Evolutionary conservation across 2,888 invertebrate genomes (phyloP).

Genomic region (Adelphocoris suturalis): DNA sequence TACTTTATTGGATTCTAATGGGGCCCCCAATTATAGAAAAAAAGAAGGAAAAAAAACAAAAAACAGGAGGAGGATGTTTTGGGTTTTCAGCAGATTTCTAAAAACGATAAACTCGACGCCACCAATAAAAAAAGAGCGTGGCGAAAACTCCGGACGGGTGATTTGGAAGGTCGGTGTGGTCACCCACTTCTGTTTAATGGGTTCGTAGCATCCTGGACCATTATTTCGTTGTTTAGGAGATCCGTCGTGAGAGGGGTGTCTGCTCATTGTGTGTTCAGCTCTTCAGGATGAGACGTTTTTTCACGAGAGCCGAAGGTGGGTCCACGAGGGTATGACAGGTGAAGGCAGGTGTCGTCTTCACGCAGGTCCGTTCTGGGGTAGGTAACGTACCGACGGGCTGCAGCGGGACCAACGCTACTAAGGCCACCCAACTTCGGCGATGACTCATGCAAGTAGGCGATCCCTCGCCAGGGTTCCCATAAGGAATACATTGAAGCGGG

Average conservation of each 20-base stretch:
- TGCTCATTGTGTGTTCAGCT: no score
- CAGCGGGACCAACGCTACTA: no score
- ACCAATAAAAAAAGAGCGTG: background rate
- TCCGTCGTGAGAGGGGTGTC: no score
- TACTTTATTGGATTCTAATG: background rate
- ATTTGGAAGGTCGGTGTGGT: background rate
- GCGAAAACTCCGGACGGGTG: background rate
- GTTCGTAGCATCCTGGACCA: no score
- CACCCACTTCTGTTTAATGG: no score
- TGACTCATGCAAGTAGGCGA: no score
- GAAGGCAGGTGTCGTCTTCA: slow-evolving; percentile 42
- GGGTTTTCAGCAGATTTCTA: background rate
- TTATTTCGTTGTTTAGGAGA: no score
- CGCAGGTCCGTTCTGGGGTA: background rate
- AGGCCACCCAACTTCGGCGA: background rate
- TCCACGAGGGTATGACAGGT: slow-evolving; percentile 9
- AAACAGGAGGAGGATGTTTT: background rate
- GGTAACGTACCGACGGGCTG: background rate
- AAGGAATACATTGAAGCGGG: no score
- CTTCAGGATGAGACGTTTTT: no score
- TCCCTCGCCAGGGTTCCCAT: no score
- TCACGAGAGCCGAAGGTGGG: no score
- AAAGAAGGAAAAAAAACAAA: no score
- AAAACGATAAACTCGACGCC: background rate
- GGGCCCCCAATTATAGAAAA: background rate